phyloP scores from a whole-genome alignment of 2,797 vertebrate species.

The Phalanger gymnotis region DNA sequence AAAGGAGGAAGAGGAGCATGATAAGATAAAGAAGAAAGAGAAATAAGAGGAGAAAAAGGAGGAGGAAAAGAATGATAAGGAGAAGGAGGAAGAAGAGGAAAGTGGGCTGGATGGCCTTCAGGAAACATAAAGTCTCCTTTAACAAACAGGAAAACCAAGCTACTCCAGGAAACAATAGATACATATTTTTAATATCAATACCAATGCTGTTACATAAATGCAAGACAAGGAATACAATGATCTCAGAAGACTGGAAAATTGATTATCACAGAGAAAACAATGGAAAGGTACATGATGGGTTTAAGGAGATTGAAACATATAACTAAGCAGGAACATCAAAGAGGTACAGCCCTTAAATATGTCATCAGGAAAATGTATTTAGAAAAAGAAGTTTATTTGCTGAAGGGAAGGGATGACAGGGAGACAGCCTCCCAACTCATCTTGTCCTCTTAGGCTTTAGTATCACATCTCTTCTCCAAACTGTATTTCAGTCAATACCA shows the following conservation, averaged over 20 bases:
- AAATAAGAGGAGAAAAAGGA: background rate
- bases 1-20: background rate
- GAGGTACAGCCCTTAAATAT: background rate
- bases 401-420: background rate
- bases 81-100: background rate
- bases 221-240: background rate
- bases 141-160: background rate
- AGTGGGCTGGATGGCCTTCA: background rate
- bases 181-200: background rate
- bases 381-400: background rate
- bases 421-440: no score
- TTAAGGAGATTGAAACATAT: background rate
- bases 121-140: background rate
- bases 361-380: background rate
- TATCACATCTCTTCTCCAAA: background rate
- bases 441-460: background rate
- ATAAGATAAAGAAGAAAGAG: background rate
- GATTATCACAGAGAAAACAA: background rate
- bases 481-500: background rate
- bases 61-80: background rate
- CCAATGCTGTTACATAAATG: background rate
- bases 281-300: background rate
- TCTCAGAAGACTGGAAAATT: background rate
- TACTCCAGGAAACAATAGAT: background rate
- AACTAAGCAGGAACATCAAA: background rate